Evolutionary conservation across 2,113 vertebrate genomes (phyloP), one percentile per base, ranked within the genome.

Genomic region (Trichomycterus rosablanca): DNA sequence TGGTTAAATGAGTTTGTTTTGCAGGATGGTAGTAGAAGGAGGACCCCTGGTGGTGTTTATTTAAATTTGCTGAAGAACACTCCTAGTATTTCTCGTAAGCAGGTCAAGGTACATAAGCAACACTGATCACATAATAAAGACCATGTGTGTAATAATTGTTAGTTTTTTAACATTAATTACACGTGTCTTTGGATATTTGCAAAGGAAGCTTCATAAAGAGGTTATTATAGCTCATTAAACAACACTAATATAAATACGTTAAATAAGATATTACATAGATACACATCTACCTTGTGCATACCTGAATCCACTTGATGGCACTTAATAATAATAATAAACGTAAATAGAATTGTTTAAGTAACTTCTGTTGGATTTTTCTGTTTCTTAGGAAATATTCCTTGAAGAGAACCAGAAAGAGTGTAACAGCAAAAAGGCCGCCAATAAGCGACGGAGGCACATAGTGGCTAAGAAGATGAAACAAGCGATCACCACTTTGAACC

Each of bases 381-480:
- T 37, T 24, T 44, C 7, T 9, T 48, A 92, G 86, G 84, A 89
- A 82, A 93, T 99, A 44, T 99, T 99, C 80, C 79, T 87, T 1
- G 73, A 93, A 43, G 95, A 97, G 75, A 91, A 89, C 60, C 90
- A 91, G 65, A 91, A 84, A 35, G 94, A 95, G 9, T 82, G 70
- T 70, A 90, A 86, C 79, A 92, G 81, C 83, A 97, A 92, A 85
- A 97, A 94, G 50, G 89, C 94, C 5, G 94, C 94, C 2, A 93
- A 92, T 75, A 97, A 93, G 82, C 88, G 94, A 52, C 87, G 93
- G 76, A 78, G 87, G 15, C 89, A 95, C 24, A 22, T 95, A 18
- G 61, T 97, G 51, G 91, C 91, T 8, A 97, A 93, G 72, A 95
- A 95, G 75, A 96, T 98, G 93, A 98, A 99, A 78, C 89, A 96